A percentile compares a stretch with the other conserved stretches of the same genome.
These are phyloP conservation scores for Cetoscarus ocellatus DNA, from an alignment of 2,797 vertebrate genomes.

Conservation along the genomic window DNA sequence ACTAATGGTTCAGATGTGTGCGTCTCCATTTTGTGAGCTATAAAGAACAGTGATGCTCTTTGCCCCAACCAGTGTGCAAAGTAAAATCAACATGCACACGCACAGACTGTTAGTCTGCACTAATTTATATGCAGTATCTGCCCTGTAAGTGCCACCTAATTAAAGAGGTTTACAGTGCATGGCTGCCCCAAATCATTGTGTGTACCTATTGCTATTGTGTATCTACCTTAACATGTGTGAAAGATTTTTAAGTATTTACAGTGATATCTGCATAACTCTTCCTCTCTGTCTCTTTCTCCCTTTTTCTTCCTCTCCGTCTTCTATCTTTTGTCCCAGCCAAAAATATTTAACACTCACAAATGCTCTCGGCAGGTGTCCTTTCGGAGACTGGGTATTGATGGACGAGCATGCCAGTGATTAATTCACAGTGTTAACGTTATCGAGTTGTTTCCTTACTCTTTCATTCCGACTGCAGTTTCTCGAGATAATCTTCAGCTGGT, in stretches of 20 bases:
- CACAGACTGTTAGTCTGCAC: background rate
- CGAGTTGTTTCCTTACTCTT: conserved; percentile 1
- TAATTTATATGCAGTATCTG: conserved; percentile 48
- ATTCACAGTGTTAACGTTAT: conserved; percentile 34
- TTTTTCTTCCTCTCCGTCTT: background rate
- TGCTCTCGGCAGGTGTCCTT: conserved; percentile 9
- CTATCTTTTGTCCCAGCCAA: background rate
- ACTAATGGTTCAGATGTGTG: conserved; percentile 61
- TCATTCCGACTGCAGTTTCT: conserved; percentile 13
- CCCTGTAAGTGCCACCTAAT: conserved; percentile 42
- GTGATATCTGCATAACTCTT: no score
- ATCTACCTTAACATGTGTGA: conserved; percentile 1
- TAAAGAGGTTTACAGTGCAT: conserved; percentile 35
- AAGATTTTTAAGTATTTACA: background rate
- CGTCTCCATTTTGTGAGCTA: conserved; percentile 19
- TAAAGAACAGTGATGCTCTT: conserved; percentile 37
- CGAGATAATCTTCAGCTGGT: conserved; percentile 27
- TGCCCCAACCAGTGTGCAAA: conserved; percentile 6
- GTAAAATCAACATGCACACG: conserved; percentile 14
- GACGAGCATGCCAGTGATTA: conserved; percentile 22
- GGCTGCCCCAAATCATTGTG: conserved; percentile 30
- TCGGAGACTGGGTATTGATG: conserved; percentile 32
- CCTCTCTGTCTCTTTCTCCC: background rate
- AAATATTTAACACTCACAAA: conserved; percentile 2
- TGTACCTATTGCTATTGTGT: conserved; percentile 23